These are phyloP conservation scores for Pantherophis guttatus DNA, from an alignment of 2,113 vertebrate species.

Conservation along the genomic window DNA sequence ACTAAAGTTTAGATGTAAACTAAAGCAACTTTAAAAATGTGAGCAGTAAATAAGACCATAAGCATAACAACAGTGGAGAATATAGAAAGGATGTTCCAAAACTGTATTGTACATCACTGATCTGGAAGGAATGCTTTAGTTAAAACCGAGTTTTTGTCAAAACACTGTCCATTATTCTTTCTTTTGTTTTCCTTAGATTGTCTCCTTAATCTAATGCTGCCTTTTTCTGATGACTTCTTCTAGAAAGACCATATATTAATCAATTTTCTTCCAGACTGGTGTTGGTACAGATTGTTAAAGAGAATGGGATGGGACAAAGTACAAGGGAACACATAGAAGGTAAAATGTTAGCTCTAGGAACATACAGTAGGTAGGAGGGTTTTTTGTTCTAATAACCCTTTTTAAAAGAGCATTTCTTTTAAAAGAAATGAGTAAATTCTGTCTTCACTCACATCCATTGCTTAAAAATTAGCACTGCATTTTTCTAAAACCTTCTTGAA, in stretches of 20 bases:
- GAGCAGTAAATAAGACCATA: not conserved
- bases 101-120: not conserved
- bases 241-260: not conserved
- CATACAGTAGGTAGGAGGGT: not conserved
- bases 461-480: not conserved
- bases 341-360: not conserved
- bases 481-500: not conserved
- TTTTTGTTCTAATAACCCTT: not conserved
- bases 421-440: not conserved
- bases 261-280: not conserved
- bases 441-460: not conserved
- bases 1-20: not conserved
- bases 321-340: not conserved
- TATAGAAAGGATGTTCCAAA: not conserved
- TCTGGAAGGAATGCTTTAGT: not conserved
- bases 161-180: not conserved
- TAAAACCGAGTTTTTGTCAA: not conserved
- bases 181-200: not conserved
- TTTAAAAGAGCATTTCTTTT: not conserved
- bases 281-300: not conserved
- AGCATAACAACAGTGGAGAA: not conserved
- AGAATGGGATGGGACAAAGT: not conserved
- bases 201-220: not conserved
- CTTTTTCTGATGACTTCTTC: not conserved
- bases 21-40: not conserved